phyloP scores from a whole-genome alignment of 2,888 invertebrate species.

The Sarcophaga variegata region DNA sequence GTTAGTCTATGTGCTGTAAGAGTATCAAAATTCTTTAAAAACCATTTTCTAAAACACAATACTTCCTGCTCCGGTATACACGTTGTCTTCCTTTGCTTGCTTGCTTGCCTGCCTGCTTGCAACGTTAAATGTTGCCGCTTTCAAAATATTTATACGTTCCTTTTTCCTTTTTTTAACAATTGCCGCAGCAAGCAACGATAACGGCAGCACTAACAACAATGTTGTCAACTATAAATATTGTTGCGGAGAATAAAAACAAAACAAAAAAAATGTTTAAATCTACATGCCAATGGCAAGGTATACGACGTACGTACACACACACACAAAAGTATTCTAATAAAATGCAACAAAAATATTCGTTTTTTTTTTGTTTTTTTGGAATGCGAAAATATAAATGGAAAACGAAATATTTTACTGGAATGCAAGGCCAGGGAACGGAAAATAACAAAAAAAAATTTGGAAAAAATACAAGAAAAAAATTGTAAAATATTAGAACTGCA shows the following conservation, averaged over 20 bases:
- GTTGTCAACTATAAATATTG: conserved; percentile 70
- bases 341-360: no score
- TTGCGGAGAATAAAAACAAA: conserved; percentile 23
- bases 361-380: no score
- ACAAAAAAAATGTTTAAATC: not conserved
- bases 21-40: not conserved
- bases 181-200: conserved; percentile 33
- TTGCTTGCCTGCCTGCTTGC: not conserved
- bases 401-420: no score
- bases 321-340: no score
- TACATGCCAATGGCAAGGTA: no score
- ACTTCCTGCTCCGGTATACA: not conserved
- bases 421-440: no score
- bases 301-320: no score
- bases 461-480: not conserved
- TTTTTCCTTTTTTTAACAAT: conserved; percentile 61
- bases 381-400: no score
- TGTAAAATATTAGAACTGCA: conserved; percentile 27
- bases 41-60: not conserved
- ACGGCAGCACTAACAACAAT: conserved; percentile 62
- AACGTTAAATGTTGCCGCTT: conserved; percentile 63
- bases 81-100: not conserved
- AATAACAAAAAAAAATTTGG: no score
- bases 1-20: no score
- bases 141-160: conserved; percentile 28